Evolutionary conservation across 1,140 invertebrate genomes (phyloP).

Genomic region (Ostrea edulis): DNA sequence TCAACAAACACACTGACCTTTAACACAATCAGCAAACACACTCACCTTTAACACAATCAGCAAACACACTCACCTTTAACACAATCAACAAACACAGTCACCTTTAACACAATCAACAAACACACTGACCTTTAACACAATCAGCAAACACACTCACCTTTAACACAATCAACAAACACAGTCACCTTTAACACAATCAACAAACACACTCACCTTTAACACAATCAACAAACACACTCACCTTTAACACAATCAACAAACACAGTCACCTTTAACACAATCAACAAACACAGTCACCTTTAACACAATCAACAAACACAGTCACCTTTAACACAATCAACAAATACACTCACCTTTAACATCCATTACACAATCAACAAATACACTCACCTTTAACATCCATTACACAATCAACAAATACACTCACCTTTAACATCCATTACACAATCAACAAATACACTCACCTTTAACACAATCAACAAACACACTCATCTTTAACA

Average conservation of each 20-base stretch:
- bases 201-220: too few relatives aligned
- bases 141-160: neutral
- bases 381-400: too few relatives aligned
- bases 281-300: too few relatives aligned
- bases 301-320: neutral
- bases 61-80: neutral
- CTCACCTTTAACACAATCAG: neutral
- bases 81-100: constrained; percentile 52
- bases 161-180: neutral
- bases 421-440: constrained; percentile 63
- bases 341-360: constrained; percentile 60
- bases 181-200: too few relatives aligned
- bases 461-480: neutral
- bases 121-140: neutral
- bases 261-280: constrained; percentile 66
- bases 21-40: too few relatives aligned
- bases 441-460: neutral
- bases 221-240: neutral
- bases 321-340: neutral
- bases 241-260: neutral
- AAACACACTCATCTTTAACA: constrained; percentile 60
- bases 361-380: neutral
- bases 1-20: neutral
- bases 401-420: neutral
- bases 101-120: too few relatives aligned